These are phyloP conservation scores for Laspeyria flexula DNA, from an alignment of 2,888 invertebrate genomes.

Conservation along the genomic window DNA sequence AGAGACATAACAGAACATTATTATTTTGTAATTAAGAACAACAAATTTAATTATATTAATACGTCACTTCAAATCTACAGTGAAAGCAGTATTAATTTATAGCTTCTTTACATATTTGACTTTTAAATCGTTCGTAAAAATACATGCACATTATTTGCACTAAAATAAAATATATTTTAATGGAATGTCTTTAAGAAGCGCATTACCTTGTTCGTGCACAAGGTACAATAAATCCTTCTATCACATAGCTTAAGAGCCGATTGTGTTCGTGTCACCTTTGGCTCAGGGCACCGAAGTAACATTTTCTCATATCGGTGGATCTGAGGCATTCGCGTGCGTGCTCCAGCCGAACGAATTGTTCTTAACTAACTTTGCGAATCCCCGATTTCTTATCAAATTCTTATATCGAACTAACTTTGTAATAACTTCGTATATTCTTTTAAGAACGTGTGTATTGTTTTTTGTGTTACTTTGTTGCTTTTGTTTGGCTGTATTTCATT, in stretches of 20 bases:
- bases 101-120: too few relatives aligned
- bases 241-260: background rate
- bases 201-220: background rate
- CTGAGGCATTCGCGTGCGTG: conserved; percentile 10
- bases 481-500: background rate
- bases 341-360: conserved; percentile 8
- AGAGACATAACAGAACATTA: too few relatives aligned
- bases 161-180: too few relatives aligned
- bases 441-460: conserved; percentile 8
- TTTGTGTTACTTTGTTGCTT: background rate
- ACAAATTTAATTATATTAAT: too few relatives aligned
- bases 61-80: too few relatives aligned
- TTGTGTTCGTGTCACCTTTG: background rate
- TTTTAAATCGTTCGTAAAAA: too few relatives aligned
- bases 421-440: conserved; percentile 16
- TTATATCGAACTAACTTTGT: conserved; percentile 10
- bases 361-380: conserved; percentile 14
- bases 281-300: background rate
- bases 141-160: too few relatives aligned
- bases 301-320: conserved; percentile 10
- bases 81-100: too few relatives aligned
- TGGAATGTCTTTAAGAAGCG: too few relatives aligned
- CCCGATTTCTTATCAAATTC: conserved; percentile 14
- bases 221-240: background rate
- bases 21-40: too few relatives aligned